A percentile compares a stretch with the other conserved stretches of the same genome.
Conservation (phyloP, 2,797 vertebrate genomes). For the Typhlichthys subterraneus region DNA sequence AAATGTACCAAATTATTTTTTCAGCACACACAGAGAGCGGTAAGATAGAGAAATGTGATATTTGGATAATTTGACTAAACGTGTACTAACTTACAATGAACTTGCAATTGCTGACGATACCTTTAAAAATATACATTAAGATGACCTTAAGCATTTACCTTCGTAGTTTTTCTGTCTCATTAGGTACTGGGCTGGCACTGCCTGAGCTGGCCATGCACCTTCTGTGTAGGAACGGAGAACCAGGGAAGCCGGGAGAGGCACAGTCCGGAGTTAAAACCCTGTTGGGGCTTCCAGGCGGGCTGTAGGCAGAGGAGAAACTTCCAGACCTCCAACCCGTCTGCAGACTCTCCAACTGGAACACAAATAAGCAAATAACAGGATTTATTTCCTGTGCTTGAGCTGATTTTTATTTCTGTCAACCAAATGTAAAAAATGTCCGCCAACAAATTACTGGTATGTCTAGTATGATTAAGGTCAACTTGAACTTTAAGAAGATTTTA, state of each 20-base stretch:
- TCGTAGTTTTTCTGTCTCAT: constrained; percentile 76
- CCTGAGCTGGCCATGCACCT: constrained; percentile 42
- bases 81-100: too few species aligned
- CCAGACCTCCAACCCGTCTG: constrained; percentile 72
- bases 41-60: too few species aligned
- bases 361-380: neutral
- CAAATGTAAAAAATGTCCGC: too few species aligned
- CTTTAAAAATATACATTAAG: neutral
- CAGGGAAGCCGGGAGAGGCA: constrained; percentile 69
- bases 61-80: too few species aligned
- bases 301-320: constrained; percentile 54
- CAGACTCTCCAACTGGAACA: constrained; percentile 72
- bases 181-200: constrained; percentile 45
- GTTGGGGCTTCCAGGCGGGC: constrained; percentile 38
- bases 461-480: neutral
- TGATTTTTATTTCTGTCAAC: too few species aligned
- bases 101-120: too few species aligned
- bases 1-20: too few species aligned
- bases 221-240: constrained; percentile 73
- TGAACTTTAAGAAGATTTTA: neutral
- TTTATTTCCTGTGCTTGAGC: neutral
- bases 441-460: too few species aligned
- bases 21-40: too few species aligned
- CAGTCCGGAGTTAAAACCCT: constrained; percentile 60
- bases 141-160: constrained; percentile 68